These are phyloP conservation scores for Petrolisthes cinctipes DNA, from an alignment of 2,888 invertebrate genomes.

Conservation along the genomic window DNA sequence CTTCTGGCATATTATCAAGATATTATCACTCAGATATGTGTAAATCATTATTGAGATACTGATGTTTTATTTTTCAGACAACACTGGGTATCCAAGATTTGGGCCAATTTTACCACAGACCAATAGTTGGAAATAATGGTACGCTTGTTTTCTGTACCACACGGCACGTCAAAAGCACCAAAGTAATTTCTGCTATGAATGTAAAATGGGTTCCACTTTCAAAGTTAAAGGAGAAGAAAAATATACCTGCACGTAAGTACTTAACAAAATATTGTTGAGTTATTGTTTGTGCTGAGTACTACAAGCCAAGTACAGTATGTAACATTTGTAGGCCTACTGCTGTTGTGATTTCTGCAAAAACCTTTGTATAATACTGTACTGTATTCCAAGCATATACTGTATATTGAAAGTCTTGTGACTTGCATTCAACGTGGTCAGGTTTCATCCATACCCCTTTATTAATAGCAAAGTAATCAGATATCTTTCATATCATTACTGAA, in stretches of 20 bases:
- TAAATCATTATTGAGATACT: not conserved
- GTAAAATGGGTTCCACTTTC: constrained; percentile 92
- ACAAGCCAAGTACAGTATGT: too few species aligned
- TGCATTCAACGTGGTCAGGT: too few species aligned
- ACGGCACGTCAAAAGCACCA: constrained; percentile 83
- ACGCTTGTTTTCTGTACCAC: constrained; percentile 91
- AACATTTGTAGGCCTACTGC: too few species aligned
- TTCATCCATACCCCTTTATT: too few species aligned
- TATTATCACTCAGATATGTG: not conserved
- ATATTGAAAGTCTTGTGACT: too few species aligned
- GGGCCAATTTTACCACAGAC: constrained; percentile 93
- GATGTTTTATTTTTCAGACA: constrained; percentile 74
- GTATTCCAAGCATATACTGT: too few species aligned
- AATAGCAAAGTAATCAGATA: too few species aligned
- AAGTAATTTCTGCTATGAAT: constrained; percentile 88
- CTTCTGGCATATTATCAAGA: too few species aligned
- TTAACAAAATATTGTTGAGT: not conserved
- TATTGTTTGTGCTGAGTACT: too few species aligned
- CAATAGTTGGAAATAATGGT: constrained; percentile 87
- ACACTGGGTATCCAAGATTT: constrained; percentile 92
- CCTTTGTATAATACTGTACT: too few species aligned
- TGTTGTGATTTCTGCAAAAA: too few species aligned
- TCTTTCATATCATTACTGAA: too few species aligned
- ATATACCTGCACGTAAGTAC: constrained; percentile 42
- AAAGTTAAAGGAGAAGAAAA: constrained; percentile 60